Conservation (phyloP, 2,888 invertebrate genomes). For the Nasonia oneida region DNA sequence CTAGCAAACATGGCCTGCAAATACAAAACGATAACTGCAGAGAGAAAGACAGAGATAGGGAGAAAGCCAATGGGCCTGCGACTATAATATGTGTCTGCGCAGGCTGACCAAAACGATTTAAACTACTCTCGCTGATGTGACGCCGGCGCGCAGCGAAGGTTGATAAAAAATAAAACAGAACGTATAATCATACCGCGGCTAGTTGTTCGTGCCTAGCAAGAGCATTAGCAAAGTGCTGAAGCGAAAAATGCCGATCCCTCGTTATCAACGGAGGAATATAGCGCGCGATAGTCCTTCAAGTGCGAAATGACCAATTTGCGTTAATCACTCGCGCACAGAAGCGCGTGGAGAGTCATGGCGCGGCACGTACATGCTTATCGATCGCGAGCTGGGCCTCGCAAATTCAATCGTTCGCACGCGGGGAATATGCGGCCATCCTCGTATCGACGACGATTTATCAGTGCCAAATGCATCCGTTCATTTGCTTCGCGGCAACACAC, state of each 20-base stretch:
- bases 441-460: conserved; percentile 46
- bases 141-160: neutral
- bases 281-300: neutral
- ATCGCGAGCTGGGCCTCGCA: conserved; percentile 4
- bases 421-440: neutral
- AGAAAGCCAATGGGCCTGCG: conserved; percentile 44
- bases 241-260: neutral
- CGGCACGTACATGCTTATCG: conserved; percentile 10
- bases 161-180: neutral
- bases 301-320: conserved; percentile 15
- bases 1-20: conserved; percentile 99
- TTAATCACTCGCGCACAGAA: conserved; percentile 17
- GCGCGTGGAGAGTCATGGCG: conserved; percentile 6
- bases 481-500: conserved; percentile 15
- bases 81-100: neutral
- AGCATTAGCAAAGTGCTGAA: neutral
- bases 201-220: neutral
- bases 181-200: neutral
- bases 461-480: conserved; percentile 52
- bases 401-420: conserved; percentile 37
- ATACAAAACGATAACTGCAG: conserved; percentile 80
- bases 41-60: conserved; percentile 39
- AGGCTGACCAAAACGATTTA: conserved; percentile 52
- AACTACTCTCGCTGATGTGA: conserved; percentile 1
- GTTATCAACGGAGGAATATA: neutral